These are phyloP conservation scores for Chloroclystis v-ata DNA, from an alignment of 2,888 invertebrate species.

Conservation along the genomic window DNA sequence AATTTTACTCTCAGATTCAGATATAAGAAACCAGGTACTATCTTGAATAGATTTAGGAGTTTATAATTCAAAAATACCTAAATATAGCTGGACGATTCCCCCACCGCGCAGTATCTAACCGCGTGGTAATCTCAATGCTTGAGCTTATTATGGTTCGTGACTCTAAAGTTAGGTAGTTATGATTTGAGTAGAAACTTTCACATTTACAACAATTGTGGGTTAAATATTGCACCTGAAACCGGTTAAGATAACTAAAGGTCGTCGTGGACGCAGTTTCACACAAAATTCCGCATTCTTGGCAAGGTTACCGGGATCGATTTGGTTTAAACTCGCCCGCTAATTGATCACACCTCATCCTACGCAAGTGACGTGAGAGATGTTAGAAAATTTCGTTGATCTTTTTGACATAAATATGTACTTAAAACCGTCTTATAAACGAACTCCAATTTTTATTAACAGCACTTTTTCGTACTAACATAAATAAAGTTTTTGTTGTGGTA, in stretches of 20 bases:
- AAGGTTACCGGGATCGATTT: conserved; percentile 8
- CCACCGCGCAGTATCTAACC: no score
- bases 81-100: no score
- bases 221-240: neutral
- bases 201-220: neutral
- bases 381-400: neutral
- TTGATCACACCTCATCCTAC: neutral
- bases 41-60: no score
- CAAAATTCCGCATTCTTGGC: conserved; percentile 12
- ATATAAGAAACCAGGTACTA: no score
- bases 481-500: no score
- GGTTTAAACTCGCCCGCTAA: neutral
- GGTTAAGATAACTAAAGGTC: conserved; percentile 3
- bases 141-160: no score
- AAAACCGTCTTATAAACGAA: neutral
- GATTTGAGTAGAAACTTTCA: neutral
- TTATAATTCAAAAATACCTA: no score
- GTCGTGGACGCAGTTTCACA: conserved; percentile 2
- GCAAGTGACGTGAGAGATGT: neutral
- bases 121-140: no score
- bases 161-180: neutral
- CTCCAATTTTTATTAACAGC: neutral
- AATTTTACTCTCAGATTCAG: no score
- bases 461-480: no score
- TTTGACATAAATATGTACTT: neutral